Evolutionary conservation across 2,113 vertebrate species (phyloP).

Genomic region (Plecotus auritus): DNA sequence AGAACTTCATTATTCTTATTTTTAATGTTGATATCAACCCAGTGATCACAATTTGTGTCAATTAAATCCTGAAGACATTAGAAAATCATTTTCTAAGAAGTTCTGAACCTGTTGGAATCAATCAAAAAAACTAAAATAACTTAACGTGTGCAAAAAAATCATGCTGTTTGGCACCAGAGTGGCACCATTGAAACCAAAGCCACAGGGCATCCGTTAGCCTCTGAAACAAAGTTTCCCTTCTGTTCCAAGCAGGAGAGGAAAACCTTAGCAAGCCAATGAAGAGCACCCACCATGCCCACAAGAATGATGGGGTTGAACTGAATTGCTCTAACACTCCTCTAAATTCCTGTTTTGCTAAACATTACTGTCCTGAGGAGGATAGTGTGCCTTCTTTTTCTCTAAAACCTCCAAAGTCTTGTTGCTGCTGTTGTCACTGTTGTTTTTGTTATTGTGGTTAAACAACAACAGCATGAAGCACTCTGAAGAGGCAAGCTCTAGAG

Average conservation of each 20-base stretch:
- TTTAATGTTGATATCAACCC: constrained; percentile 23
- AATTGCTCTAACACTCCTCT: neutral
- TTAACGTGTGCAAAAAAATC: neutral
- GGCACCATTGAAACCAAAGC: neutral
- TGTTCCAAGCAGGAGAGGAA: neutral
- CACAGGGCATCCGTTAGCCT: neutral
- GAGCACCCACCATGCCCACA: neutral
- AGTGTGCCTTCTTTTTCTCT: neutral
- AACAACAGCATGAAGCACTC: neutral
- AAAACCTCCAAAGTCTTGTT: neutral
- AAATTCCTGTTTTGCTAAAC: neutral
- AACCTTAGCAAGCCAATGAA: neutral
- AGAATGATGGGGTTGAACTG: neutral
- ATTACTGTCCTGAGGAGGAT: neutral
- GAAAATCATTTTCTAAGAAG: constrained; percentile 50
- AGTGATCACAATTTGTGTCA: neutral
- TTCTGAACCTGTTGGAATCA: neutral
- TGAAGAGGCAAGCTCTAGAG: rapidly evolving
- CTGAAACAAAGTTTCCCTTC: neutral
- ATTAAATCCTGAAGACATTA: constrained; percentile 12
- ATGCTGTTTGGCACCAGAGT: neutral
- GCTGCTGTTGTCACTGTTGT: rapidly evolving
- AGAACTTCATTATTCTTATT: constrained; percentile 9
- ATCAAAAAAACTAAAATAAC: neutral
- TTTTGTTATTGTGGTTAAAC: neutral